Conservation (phyloP, 2,797 vertebrate genomes). For the Sebastes steindachneri region DNA sequence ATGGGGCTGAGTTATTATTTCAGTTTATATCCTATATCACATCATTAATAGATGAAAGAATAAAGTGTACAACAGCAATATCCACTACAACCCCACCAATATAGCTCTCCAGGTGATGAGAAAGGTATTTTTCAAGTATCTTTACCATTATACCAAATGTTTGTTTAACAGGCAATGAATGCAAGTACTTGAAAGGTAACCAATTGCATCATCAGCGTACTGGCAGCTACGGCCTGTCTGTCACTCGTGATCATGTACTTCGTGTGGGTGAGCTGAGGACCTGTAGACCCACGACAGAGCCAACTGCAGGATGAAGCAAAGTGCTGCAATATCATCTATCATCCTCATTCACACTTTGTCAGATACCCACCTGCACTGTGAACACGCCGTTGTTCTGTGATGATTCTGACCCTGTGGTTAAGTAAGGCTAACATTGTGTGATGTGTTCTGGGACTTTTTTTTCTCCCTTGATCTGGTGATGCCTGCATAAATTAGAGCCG, state of each 20-base stretch:
- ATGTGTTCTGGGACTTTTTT: constrained; percentile 61
- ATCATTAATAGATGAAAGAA: not conserved
- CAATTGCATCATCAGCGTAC: not conserved
- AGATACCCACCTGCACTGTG: constrained; percentile 62
- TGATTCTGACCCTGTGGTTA: constrained; percentile 66
- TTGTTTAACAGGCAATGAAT: not conserved
- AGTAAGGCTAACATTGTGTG: constrained; percentile 77
- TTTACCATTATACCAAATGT: not conserved
- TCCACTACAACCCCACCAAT: not conserved
- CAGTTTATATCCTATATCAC: not conserved
- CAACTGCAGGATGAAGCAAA: constrained; percentile 47
- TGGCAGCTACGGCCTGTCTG: constrained; percentile 8
- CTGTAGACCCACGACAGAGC: constrained; percentile 23
- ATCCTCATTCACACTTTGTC: constrained; percentile 62
- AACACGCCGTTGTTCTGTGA: constrained; percentile 52
- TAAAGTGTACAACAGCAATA: not conserved
- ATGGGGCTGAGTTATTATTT: not conserved
- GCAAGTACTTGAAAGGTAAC: not conserved
- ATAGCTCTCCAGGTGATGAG: not conserved
- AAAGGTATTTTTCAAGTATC: not conserved
- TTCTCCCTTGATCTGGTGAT: constrained; percentile 69
- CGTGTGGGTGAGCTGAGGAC: constrained; percentile 17
- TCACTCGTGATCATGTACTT: constrained; percentile 16
- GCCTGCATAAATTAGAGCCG: constrained; percentile 78
- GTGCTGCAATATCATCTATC: constrained; percentile 61